Conservation (phyloP, 2,888 invertebrate species). For the Carabus problematicus region DNA sequence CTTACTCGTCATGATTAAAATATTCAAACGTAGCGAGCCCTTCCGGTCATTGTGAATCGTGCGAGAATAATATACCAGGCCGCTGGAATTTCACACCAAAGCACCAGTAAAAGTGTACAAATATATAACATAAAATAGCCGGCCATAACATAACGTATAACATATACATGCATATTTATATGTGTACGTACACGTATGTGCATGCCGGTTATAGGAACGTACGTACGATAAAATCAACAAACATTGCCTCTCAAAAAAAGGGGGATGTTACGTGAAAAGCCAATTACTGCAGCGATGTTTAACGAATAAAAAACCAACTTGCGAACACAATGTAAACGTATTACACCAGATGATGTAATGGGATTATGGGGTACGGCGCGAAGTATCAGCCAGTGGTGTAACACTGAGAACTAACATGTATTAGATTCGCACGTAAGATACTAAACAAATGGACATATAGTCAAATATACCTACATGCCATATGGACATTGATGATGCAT, state of each 20-base stretch:
- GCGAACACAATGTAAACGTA: constrained; percentile 18
- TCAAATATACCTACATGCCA: no score
- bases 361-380: neutral
- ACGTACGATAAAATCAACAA: constrained; percentile 23
- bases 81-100: constrained; percentile 29
- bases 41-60: no score
- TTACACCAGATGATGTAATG: constrained; percentile 7
- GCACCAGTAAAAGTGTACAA: constrained; percentile 37
- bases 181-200: neutral
- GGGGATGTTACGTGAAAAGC: constrained; percentile 24
- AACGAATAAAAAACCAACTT: constrained; percentile 21
- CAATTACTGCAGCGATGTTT: constrained; percentile 21
- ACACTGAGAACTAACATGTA: no score
- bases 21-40: constrained; percentile 20
- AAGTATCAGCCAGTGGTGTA: no score
- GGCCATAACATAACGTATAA: constrained; percentile 25
- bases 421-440: no score
- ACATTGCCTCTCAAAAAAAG: constrained; percentile 11
- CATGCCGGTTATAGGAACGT: no score
- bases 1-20: constrained; percentile 28
- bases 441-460: no score
- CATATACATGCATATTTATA: neutral
- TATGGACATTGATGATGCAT: no score
- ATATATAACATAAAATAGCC: constrained; percentile 39
- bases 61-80: no score